A percentile compares a stretch with the other conserved stretches of the same genome.
Evolutionary conservation across 2,888 invertebrate species (phyloP).

Genomic region (Drosophila multiciliata): DNA sequence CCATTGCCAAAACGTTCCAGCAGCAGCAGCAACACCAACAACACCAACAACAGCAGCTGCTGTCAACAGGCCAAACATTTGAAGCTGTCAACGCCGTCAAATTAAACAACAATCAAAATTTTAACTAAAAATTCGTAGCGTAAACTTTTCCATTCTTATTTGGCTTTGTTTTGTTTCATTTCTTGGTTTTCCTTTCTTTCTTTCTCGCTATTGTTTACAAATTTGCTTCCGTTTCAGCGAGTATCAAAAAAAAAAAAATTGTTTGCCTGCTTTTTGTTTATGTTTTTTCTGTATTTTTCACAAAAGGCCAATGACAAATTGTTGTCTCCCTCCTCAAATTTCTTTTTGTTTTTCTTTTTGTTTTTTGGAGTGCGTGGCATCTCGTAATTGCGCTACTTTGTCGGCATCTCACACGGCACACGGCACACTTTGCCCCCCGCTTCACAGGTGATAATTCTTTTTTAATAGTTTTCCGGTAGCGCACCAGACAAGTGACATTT

Average conservation of each 20-base stretch:
- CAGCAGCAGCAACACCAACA: accelerated
- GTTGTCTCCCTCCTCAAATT: slow-evolving; percentile 29
- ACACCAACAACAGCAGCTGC: slow-evolving; percentile 29
- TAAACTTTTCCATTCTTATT: slow-evolving; percentile 55
- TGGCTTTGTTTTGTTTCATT: slow-evolving; percentile 14
- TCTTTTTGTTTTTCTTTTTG: slow-evolving; percentile 19
- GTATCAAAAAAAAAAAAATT: slow-evolving; percentile 30
- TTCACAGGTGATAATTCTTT: slow-evolving; percentile 74
- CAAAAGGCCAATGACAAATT: slow-evolving; percentile 26
- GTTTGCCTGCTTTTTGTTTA: slow-evolving; percentile 45
- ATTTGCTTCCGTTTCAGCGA: slow-evolving; percentile 51
- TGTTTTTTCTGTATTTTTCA: slow-evolving; percentile 9
- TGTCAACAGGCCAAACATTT: slow-evolving; percentile 55
- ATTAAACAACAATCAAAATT: slow-evolving; percentile 42
- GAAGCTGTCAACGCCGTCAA: slow-evolving; percentile 60
- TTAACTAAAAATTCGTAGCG: slow-evolving; percentile 37
- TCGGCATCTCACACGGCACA: slow-evolving; percentile 33
- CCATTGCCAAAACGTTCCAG: slow-evolving; percentile 58
- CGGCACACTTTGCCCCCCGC: slow-evolving; percentile 8
- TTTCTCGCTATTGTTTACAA: slow-evolving; percentile 41
- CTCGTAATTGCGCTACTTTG: slow-evolving; percentile 53
- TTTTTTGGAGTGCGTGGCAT: slow-evolving; percentile 44
- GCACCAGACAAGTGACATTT: slow-evolving; percentile 77
- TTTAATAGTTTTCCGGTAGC: slow-evolving; percentile 81
- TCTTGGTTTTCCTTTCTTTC: slow-evolving; percentile 31